Evolutionary conservation across 2,113 vertebrate species (phyloP), one percentile per base, ranked within the genome.

Genomic region (Barnardius zonarius): DNA sequence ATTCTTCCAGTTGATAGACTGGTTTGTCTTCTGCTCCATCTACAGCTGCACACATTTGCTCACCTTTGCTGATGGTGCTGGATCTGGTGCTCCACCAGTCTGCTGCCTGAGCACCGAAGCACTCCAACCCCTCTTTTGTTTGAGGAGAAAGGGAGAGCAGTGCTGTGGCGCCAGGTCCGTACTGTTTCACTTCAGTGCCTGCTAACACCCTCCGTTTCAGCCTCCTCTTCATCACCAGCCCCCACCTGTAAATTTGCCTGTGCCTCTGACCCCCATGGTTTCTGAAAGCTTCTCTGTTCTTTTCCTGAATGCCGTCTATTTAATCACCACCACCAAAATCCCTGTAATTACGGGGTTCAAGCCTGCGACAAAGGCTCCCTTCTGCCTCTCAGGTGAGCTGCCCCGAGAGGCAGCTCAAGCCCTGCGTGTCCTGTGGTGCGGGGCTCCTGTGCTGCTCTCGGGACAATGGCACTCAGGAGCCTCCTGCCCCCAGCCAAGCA

Each of bases 381-480:
- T 96, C 95, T 96, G 95, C 86, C 92, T 2, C 97, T 95, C 96
- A 96, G 97, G 97, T 97, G 93, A 97, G 96, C 81, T 96, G 92
- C 85, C 76, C 95, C 59, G 11, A 81, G 94, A 43, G 62, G 70
- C 94, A 80, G 73, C 90, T 57, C 91, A 74, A 33, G 59, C 68
- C 63, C 4, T 2, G 15, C 0, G 2, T 74, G 64, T 59, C 81
- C 90, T 3, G 2, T 70, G 69, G 63, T 1, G 10, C 6, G 2
- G 72, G 76, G 35, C 67, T 91, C 48, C 66, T 10, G 7, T 48
- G 57, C 48, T 41, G 72, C 83, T 68, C 63, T 9, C 0, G 11
- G 87, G 95, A 96, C 92, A 96, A 95, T 96, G 96, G 96, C 18
- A 44, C 70, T 12, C 82, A 59, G 83, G 83, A 83, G 95, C 83